Evolutionary conservation across 2,113 vertebrate genomes (phyloP).

Genomic region (Neofelis nebulosa): DNA sequence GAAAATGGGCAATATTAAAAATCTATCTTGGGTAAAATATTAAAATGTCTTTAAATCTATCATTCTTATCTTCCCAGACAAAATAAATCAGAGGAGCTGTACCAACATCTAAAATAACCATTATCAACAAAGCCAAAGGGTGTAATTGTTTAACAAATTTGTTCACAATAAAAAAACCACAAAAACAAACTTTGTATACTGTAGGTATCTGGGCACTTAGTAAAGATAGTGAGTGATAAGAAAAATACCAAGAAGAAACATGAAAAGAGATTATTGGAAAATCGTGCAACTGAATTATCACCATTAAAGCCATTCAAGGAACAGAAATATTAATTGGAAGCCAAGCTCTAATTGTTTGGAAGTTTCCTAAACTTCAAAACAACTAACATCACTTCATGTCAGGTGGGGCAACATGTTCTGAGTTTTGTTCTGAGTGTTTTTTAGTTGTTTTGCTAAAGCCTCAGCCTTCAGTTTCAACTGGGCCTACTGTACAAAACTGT

Average conservation of each 20-base stretch:
- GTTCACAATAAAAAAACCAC: neutral
- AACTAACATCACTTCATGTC: neutral
- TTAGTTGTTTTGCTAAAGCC: conserved; percentile 1
- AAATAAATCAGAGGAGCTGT: neutral
- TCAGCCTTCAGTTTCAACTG: neutral
- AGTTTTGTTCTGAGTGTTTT: conserved; percentile 44
- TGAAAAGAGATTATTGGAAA: neutral
- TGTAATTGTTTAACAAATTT: neutral
- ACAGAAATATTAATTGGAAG: neutral
- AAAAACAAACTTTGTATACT: neutral
- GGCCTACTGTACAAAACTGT: neutral
- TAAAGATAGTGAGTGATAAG: neutral
- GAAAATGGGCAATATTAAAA: neutral
- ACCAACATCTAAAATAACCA: neutral
- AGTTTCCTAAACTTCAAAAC: neutral
- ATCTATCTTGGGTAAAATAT: neutral
- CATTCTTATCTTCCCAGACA: neutral
- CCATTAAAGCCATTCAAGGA: neutral
- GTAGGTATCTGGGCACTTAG: neutral
- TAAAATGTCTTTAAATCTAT: neutral
- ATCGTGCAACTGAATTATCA: neutral
- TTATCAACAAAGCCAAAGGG: neutral
- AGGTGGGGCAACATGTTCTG: neutral
- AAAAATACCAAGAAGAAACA: neutral
- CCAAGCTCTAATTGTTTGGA: neutral